Base-by-base conservation (phyloP, 1,140 invertebrate species). In the Phthorimaea operculella region DNA sequence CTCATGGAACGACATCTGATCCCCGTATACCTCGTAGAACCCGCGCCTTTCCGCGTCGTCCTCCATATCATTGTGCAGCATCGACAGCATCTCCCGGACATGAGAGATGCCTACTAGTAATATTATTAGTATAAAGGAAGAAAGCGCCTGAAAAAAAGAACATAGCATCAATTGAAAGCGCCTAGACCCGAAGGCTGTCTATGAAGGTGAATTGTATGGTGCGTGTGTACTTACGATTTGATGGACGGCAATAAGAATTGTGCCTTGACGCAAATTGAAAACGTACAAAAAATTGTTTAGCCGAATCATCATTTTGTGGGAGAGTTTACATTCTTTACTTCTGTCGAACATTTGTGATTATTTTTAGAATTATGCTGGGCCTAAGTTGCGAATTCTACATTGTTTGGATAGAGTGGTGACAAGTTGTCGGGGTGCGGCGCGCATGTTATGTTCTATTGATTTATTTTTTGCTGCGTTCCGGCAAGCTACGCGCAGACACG, bases 191-290 rank as follows among this genome's bases (percentile, higher is more conserved):
- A 28, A 28, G 21, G 21, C 21, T 28, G 21, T 28, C 2, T 28
- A 28, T 28, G 2, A 28, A 28, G 21, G 21, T 28, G 21, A 28
- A 28, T 28, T 28, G 21, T 28, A 28, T 12, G 10, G 36, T 39
- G 36, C 36, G 10, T 7, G 56, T 12, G 44, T 71, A 84, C 81
- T 84, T 60, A 84, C 79, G 34, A 84, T 82, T 72, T 84, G 79
- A 74, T 84, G 81, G 72, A 81, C 79, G 71, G 81, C 81, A 63
- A 84, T 81, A 50, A 84, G 72, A 62, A 84, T 84, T 58, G 79
- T 79, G 62, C 81, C 81, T 71, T 84, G 79, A 16, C 81, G 74
- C 70, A 84, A 81, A 79, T 78, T 81, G 62, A 82, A 82, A 69
- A 83, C 68, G 53, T 75, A 84, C 60, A 84, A 74, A 74, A 83